Conservation (phyloP, 1,140 invertebrate genomes). For the Drosophila melanica region DNA sequence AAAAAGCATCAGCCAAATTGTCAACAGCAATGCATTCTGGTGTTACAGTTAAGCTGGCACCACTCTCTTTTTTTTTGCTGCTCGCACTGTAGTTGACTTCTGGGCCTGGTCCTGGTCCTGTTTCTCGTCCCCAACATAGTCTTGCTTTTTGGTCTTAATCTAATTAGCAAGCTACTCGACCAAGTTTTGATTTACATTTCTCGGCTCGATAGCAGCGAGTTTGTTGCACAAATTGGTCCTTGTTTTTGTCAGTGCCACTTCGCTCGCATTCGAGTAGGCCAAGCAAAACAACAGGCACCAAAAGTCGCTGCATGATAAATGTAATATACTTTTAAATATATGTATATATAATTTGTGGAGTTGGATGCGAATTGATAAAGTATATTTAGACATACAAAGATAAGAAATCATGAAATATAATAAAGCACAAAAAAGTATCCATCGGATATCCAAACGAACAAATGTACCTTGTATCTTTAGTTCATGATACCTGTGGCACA, state of each 20-base stretch:
- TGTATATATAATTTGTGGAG: too few relatives aligned
- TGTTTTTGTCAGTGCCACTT: slow-evolving; percentile 30
- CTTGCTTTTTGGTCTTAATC: slow-evolving; percentile 52
- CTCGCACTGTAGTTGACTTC: slow-evolving; percentile 12
- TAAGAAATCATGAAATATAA: too few relatives aligned
- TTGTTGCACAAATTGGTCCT: slow-evolving; percentile 42
- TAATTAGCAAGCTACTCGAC: slow-evolving; percentile 71
- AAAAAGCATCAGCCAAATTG: slow-evolving; percentile 53
- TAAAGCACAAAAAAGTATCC: too few relatives aligned
- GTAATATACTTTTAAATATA: too few relatives aligned
- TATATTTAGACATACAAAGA: too few relatives aligned
- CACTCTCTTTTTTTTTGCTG: slow-evolving; percentile 18
- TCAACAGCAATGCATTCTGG: slow-evolving; percentile 51
- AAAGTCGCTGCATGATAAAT: not conserved
- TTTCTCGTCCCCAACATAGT: slow-evolving; percentile 9
- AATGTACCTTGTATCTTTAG: too few relatives aligned
- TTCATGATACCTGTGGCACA: too few relatives aligned
- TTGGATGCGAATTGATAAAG: too few relatives aligned
- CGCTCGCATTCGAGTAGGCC: not conserved
- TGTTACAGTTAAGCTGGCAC: slow-evolving; percentile 3
- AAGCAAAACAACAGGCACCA: not conserved
- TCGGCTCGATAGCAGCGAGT: slow-evolving; percentile 42
- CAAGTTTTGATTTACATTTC: slow-evolving; percentile 77
- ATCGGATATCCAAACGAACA: too few relatives aligned
- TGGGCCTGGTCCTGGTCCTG: slow-evolving; percentile 7